phyloP scores from a whole-genome alignment of 2,888 invertebrate genomes.

The Lepetodrilus schrolli region DNA sequence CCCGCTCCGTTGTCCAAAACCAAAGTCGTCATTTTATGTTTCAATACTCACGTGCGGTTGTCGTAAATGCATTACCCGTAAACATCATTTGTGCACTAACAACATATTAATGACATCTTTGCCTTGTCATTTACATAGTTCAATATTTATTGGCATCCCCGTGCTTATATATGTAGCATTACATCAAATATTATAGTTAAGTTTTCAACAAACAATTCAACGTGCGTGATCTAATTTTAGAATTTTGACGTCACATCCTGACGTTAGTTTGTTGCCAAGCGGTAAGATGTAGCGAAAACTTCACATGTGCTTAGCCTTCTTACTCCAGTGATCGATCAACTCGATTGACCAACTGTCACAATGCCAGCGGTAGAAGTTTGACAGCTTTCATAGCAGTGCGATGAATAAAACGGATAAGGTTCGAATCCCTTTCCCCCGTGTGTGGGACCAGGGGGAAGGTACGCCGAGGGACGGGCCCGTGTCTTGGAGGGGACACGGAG shows the following conservation, averaged over 20 bases:
- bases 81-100: too few species aligned
- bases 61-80: background rate
- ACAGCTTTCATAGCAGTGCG: background rate
- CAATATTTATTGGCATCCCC: too few species aligned
- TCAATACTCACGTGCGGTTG: slow-evolving; percentile 24
- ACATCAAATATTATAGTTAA: too few species aligned
- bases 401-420: slow-evolving; percentile 20
- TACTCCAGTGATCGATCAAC: too few species aligned
- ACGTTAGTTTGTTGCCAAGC: slow-evolving; percentile 20
- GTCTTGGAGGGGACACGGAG: slow-evolving; percentile 64
- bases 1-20: slow-evolving; percentile 93
- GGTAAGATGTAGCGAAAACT: background rate
- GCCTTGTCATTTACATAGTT: too few species aligned
- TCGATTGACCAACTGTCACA: background rate
- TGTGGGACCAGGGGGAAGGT: slow-evolving; percentile 63
- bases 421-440: background rate
- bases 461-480: slow-evolving; percentile 49
- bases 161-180: too few species aligned
- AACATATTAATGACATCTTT: too few species aligned
- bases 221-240: slow-evolving; percentile 19
- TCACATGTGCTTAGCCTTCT: background rate
- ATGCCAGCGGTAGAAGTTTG: background rate
- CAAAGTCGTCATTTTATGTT: slow-evolving; percentile 71
- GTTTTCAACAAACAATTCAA: slow-evolving; percentile 20
- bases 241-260: background rate